A percentile compares a stretch with the other conserved stretches of the same genome.
phyloP scores from a whole-genome alignment of 2,113 vertebrate species.

The Turdus rufiventris region DNA sequence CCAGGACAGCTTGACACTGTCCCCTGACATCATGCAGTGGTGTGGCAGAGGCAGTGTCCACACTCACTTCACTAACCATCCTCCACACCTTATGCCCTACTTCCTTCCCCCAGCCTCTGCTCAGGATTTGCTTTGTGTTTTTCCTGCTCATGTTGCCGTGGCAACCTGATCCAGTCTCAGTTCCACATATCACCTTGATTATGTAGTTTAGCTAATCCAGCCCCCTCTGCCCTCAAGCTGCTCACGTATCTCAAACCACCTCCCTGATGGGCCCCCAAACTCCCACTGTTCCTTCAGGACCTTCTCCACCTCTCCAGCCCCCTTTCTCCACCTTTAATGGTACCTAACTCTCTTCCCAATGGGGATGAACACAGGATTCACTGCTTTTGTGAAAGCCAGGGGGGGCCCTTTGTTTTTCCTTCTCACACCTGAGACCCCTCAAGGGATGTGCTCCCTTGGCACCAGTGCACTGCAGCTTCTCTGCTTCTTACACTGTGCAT shows the following conservation, averaged over 20 bases:
- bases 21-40: background rate
- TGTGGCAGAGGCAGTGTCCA: background rate
- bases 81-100: background rate
- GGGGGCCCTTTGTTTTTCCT: background rate
- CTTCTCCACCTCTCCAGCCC: background rate
- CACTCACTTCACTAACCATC: background rate
- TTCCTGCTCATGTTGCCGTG: background rate
- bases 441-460: background rate
- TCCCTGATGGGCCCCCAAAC: background rate
- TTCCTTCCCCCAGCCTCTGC: background rate
- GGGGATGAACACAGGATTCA: accelerated
- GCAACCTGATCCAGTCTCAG: background rate
- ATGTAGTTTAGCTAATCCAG: background rate
- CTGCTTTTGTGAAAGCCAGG: background rate
- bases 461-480: background rate
- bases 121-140: background rate
- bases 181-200: background rate
- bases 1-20: background rate
- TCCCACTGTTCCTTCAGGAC: background rate
- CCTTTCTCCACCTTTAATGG: background rate
- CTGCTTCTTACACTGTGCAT: accelerated
- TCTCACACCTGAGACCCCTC: background rate
- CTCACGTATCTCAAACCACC: background rate
- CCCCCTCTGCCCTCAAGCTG: background rate
- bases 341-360: background rate